A percentile compares a stretch with the other conserved stretches of the same genome.
Evolutionary conservation across 2,888 invertebrate genomes (phyloP).

Genomic region (Seira musarum): DNA sequence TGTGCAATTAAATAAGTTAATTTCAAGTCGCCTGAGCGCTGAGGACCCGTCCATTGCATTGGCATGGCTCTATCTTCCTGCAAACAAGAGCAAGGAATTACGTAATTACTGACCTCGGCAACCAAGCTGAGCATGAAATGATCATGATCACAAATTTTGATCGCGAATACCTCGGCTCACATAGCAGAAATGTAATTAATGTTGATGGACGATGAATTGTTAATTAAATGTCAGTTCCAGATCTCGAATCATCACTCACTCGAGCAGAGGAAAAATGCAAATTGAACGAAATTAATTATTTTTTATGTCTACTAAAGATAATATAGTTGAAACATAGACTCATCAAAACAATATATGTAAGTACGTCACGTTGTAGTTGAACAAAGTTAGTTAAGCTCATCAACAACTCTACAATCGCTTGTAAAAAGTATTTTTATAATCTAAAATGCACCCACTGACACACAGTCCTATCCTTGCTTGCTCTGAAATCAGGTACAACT

Average conservation of each 20-base stretch:
- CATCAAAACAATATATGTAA: no score
- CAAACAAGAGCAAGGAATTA: no score
- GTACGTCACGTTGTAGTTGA: no score
- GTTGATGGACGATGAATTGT: conserved; percentile 5
- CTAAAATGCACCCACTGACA: conserved; percentile 14
- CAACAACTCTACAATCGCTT: not conserved
- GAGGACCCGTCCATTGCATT: no score
- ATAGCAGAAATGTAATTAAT: no score
- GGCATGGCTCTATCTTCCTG: no score
- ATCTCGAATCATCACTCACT: not conserved
- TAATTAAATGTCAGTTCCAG: conserved; percentile 14
- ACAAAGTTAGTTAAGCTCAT: not conserved
- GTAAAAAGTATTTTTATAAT: conserved; percentile 5
- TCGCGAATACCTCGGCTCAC: no score
- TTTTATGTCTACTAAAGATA: not conserved
- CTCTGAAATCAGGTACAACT: not conserved
- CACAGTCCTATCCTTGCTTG: not conserved
- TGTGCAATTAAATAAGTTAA: no score
- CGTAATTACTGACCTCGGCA: no score
- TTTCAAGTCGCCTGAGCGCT: no score
- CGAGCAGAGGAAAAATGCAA: not conserved
- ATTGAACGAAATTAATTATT: conserved; percentile 16
- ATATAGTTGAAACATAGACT: no score
- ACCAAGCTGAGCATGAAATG: not conserved
- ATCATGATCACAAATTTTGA: not conserved